Conservation (phyloP, 2,113 vertebrate genomes). For the Ahaetulla prasina region DNA sequence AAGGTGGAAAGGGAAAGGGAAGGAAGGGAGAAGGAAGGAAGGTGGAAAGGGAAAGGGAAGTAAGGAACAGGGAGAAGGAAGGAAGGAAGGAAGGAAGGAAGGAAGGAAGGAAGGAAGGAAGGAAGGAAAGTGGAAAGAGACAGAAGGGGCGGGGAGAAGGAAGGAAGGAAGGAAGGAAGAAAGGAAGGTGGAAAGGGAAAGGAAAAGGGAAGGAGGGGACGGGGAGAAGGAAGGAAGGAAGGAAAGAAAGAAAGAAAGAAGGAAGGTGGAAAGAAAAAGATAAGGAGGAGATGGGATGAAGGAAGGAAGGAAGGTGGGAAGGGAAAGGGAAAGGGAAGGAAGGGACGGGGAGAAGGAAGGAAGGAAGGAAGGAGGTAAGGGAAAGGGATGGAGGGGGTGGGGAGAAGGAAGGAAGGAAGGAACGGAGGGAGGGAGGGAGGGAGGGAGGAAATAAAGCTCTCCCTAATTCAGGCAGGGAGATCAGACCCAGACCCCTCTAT, state of each 20-base stretch:
- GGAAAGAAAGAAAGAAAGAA: not conserved
- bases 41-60: too few relatives aligned
- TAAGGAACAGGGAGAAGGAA: not conserved
- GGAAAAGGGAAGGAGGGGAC: not conserved
- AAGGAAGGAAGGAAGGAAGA: not conserved
- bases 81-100: too few relatives aligned
- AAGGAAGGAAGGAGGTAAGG: too few relatives aligned
- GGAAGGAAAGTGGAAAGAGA: accelerated
- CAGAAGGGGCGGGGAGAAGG: too few relatives aligned
- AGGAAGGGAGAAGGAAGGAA: too few relatives aligned
- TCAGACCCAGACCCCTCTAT: not conserved
- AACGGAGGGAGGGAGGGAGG: not conserved
- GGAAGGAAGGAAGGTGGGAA: too few relatives aligned
- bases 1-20: not conserved
- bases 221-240: not conserved
- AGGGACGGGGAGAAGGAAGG: too few relatives aligned
- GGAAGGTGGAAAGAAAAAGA: not conserved
- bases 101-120: not conserved
- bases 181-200: not conserved
- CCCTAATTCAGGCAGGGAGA: not conserved
- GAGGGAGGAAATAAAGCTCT: not conserved
- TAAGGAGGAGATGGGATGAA: too few relatives aligned
- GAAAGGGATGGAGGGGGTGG: too few relatives aligned
- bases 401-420: too few relatives aligned
- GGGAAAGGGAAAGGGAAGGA: too few relatives aligned